phyloP scores from a whole-genome alignment of 2,888 invertebrate genomes.

The Blastobasis lacticolella region DNA sequence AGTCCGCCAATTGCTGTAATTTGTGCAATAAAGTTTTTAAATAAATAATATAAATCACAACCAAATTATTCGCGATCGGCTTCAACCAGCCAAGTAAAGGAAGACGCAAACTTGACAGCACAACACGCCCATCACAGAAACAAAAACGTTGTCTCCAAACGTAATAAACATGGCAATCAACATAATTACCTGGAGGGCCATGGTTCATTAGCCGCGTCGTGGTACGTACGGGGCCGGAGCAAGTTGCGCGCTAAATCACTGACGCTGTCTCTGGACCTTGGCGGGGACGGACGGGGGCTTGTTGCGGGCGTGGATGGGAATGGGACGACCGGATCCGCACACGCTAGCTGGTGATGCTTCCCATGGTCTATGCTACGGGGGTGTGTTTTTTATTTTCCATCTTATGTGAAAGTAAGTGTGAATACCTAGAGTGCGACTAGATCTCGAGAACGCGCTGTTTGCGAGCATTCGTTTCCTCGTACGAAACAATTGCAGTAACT shows the following conservation, averaged over 20 bases:
- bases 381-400: too few relatives aligned
- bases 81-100: too few relatives aligned
- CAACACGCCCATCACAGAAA: background rate
- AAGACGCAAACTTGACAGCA: too few relatives aligned
- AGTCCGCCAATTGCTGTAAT: too few relatives aligned
- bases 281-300: conserved; percentile 26
- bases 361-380: too few relatives aligned
- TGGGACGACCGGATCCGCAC: background rate
- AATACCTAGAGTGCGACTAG: too few relatives aligned
- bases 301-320: conserved; percentile 5
- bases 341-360: too few relatives aligned
- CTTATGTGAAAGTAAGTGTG: too few relatives aligned
- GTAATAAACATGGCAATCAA: conserved; percentile 24
- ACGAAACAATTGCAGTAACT: too few relatives aligned
- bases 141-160: background rate
- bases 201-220: conserved; percentile 64
- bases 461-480: too few relatives aligned
- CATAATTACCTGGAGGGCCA: conserved; percentile 64
- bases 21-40: too few relatives aligned
- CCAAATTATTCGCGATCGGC: background rate
- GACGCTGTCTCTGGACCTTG: conserved; percentile 46
- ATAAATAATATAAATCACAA: background rate
- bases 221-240: conserved; percentile 47
- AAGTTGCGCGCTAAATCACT: conserved; percentile 69
- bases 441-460: too few relatives aligned